Base-by-base conservation (phyloP, 2,888 invertebrate species). In the Dexiosoma caninum region DNA sequence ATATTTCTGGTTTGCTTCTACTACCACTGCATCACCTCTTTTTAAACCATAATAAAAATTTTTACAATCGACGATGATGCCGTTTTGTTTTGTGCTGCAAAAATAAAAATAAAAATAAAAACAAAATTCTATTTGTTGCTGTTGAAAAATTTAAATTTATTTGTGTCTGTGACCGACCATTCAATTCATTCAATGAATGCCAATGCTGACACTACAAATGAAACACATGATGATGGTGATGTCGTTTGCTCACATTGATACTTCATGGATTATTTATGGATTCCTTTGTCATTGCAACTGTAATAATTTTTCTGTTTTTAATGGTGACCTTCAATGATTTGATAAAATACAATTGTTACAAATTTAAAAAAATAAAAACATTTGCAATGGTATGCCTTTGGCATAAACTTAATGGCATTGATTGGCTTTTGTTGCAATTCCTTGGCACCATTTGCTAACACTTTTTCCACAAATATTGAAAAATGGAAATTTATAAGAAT, bases 401-500 rank as follows among this genome's bases (percentile, higher is more conserved):
- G 21, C 46, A 35, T 40, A 2, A 3, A 19, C 14, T 27, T 37
- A 30, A 7, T 53, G 7, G 12, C 16, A 19, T 60, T 12, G 8
- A 6, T 16, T 19, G 30, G 23, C 51, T 40, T n/a, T 53, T 35
- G 0, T 21, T 35, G 30, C 12, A 40, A 40, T n/a, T 40, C 44
- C 44, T 66, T 57, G 16, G n/a, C 32, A 32, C 21, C 19, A 19
- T 32, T 32, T 16, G 16, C 32, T 49, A 7, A 32, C 27, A 53
- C 27, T 0, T 55, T 57, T 27, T 44, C 0, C 8, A 12, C 2
- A 19, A 40, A 27, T 30, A 37, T 12, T 19, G 23, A 19, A 30
- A 12, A 19, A 7, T 10, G 2, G 14, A 71, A 64, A 64, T 49
- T 1, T 2, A 46, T 12, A 91, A 98, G 96, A 98, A 98, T 90